Evolutionary conservation across 2,888 invertebrate species (phyloP).

Genomic region (Stenodera caucasica): DNA sequence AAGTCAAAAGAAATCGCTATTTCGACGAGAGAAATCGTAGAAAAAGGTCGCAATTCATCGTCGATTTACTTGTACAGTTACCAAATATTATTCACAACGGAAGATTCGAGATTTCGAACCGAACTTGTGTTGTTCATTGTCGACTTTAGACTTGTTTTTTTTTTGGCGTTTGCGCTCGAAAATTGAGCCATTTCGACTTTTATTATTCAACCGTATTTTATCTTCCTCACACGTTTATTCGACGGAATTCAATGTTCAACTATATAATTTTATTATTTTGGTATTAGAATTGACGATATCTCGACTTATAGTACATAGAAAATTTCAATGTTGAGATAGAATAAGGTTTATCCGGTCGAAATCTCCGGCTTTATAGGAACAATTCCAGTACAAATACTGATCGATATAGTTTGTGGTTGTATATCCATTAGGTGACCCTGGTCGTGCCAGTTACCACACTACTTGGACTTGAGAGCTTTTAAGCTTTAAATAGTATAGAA

Average conservation of each 20-base stretch:
- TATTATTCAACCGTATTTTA: not conserved
- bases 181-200: not conserved
- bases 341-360: conserved; percentile 10
- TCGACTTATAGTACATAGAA: not conserved
- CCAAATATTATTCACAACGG: not conserved
- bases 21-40: not conserved
- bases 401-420: conserved; percentile 45
- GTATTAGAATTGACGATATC: conserved; percentile 10
- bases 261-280: not conserved
- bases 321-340: conserved; percentile 8
- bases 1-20: too few species aligned
- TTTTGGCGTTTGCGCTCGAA: too few species aligned
- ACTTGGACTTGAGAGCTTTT: conserved; percentile 38
- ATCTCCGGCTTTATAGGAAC: conserved; percentile 1
- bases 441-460: conserved; percentile 22
- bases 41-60: conserved; percentile 3
- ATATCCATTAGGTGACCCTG: conserved; percentile 46
- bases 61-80: conserved; percentile 1
- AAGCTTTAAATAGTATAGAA: conserved; percentile 33
- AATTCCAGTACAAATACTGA: conserved; percentile 22
- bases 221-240: not conserved
- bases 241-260: not conserved
- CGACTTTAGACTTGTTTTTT: not conserved
- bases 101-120: not conserved
- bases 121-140: not conserved